Evolutionary conservation across 2,888 invertebrate species (phyloP), one percentile per base, ranked within the genome.

Genomic region (Drosophila greeni): DNA sequence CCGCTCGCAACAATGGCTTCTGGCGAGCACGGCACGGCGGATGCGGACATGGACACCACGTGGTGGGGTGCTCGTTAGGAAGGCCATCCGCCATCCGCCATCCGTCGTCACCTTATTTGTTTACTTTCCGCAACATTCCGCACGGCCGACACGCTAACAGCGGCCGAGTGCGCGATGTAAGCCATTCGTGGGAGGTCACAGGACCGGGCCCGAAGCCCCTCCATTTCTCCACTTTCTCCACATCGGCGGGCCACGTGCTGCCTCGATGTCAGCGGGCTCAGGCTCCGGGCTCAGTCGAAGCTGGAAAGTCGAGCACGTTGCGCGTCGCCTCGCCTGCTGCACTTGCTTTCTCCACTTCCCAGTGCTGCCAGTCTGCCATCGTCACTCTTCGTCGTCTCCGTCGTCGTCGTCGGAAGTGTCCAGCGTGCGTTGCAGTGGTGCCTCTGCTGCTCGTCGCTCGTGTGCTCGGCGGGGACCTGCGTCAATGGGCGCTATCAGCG

Each of bases 251-350:
- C 31, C 45, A 47, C 45, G 45, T 47, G 45, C 45, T 5, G 29
- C 45, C 24, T 29, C 52, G 55, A 23, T 56, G 53, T 16, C 20
- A 37, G 54, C 56, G 52, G 54, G 54, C 45, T 54, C 54, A 23
- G 54, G 56, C 54, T 52, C 37, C 37, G 37, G 11, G 37, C 31
- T 56, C 56, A 56, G 56, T 56, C 37, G 56, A 54, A 37, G 56
- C 53, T 56, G 56, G 56, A 56, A 56, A 56, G 56, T 56, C 56
- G 56, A 56, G 56, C 56, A 37, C 55, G 55, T 36, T 55, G 20
- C 55, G 33, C 26, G 48, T 29, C 53, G 33, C 34, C 4, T 48
- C 48, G 31, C 31, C 48, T 47, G 31, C 31, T 48, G 48, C 48
- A 33, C 24, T 42, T 42, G 54, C 42, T 42, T 55, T 45, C 16